phyloP scores from a whole-genome alignment of 2,797 vertebrate species.

The Argentina silus region DNA sequence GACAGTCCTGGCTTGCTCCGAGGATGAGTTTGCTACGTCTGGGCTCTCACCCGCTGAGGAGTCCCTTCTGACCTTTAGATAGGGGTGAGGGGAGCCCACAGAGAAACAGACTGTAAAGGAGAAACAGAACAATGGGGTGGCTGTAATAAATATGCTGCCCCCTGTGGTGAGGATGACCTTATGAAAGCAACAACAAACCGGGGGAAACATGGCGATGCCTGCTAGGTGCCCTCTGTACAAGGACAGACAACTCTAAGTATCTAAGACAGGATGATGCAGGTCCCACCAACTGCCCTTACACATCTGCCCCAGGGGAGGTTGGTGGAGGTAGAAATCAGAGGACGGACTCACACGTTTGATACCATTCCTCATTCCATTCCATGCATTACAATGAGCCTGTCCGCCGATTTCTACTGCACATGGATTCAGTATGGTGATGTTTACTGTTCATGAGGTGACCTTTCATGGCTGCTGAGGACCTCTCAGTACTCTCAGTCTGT shows the following conservation, averaged over 20 bases:
- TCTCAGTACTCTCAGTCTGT: too few relatives aligned
- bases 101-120: conserved; percentile 77
- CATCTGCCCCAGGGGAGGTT: too few relatives aligned
- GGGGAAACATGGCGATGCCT: conserved; percentile 59
- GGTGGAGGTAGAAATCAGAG: too few relatives aligned
- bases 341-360: too few relatives aligned
- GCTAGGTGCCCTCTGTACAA: conserved; percentile 73
- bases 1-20: conserved; percentile 47
- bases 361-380: too few relatives aligned
- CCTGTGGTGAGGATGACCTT: conserved; percentile 79
- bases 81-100: conserved; percentile 57
- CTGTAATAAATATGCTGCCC: conserved; percentile 78
- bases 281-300: not conserved
- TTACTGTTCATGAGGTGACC: too few relatives aligned
- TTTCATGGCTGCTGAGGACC: too few relatives aligned
- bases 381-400: too few relatives aligned
- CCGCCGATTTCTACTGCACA: too few relatives aligned
- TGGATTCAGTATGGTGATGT: too few relatives aligned
- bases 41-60: not conserved
- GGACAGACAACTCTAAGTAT: conserved; percentile 65
- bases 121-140: conserved; percentile 75
- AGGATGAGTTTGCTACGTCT: conserved; percentile 54
- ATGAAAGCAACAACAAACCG: conserved; percentile 72
- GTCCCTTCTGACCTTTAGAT: conserved; percentile 69
- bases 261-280: not conserved